Evolutionary conservation across 2,888 invertebrate genomes (phyloP), one percentile per base, ranked within the genome.

Genomic region (Dione juno): DNA sequence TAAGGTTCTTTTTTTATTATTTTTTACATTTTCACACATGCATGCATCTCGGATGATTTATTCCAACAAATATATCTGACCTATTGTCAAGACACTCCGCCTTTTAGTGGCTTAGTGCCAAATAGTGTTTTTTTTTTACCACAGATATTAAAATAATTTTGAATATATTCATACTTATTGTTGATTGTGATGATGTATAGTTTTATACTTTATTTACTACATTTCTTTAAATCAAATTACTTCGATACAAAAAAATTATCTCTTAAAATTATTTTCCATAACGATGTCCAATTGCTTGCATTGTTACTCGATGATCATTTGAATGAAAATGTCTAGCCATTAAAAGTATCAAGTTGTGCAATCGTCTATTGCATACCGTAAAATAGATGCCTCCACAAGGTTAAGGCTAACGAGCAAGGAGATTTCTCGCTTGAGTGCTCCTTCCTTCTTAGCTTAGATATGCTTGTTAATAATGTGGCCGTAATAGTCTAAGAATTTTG

Each of bases 311-410:
- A 61, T n/a, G n/a, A 61, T n/a, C 43, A 9, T 59, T 57, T 45
- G 28, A 61, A 61, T 45, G 61, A 28, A 28, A 61, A 61, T 28
- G 43, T n/a, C 43, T 28, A 45, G n/a, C n/a, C 43, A 61, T 48
- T 48, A 67, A 28, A 41, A 50, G 48, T 40, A 16, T 64, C 16
- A 57, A 57, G 64, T 65, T 54, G 37, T 48, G 43, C 43, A 61
- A 61, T 61, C 14, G 43, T 45, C 43, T 43, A 28, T 67, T 61
- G 59, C 65, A 67, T 59, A 54, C 53, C 59, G 50, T 53, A 35
- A 54, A 65, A 69, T 48, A 69, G 61, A 67, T 67, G 54, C 59
- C 65, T 73, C 37, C 16, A 43, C 67, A 73, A 73, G 73, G 67
- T 41, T 70, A 70, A 40, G 48, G 35, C 48, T 69, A 69, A 69